phyloP scores from a whole-genome alignment of 2,888 invertebrate genomes.

The Rhagonycha fulva region DNA sequence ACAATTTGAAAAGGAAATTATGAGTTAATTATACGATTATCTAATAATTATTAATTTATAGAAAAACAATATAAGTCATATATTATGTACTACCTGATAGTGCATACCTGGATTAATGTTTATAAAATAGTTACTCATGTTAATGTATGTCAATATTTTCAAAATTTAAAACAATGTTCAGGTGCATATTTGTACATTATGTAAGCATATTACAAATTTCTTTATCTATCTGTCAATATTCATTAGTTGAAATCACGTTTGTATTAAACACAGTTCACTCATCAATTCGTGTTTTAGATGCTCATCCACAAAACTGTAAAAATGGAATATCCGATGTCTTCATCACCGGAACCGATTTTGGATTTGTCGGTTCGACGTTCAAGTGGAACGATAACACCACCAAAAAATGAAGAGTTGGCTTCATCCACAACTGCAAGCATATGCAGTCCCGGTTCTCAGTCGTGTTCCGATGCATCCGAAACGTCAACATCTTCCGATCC shows the following conservation, averaged over 20 bases:
- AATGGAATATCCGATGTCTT: neutral
- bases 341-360: slow-evolving; percentile 31
- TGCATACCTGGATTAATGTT: neutral
- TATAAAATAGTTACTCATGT: neutral
- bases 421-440: slow-evolving; percentile 35
- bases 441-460: slow-evolving; percentile 36
- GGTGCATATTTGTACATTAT: neutral
- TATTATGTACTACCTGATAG: neutral
- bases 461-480: slow-evolving; percentile 38
- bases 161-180: neutral
- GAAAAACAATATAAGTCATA: neutral
- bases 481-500: slow-evolving; percentile 34
- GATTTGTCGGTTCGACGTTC: slow-evolving; percentile 43
- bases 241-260: neutral
- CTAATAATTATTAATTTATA: neutral
- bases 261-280: neutral
- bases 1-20: too few species aligned
- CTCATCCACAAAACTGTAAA: neutral
- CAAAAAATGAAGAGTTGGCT: slow-evolving; percentile 29
- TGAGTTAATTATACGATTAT: neutral
- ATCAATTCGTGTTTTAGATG: slow-evolving; percentile 28
- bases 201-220: slow-evolving; percentile 4
- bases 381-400: slow-evolving; percentile 30
- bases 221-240: neutral
- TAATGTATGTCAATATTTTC: neutral